A percentile compares a stretch with the other conserved stretches of the same genome.
Conservation (phyloP, 2,888 invertebrate genomes). For the Prosapia bicincta region DNA sequence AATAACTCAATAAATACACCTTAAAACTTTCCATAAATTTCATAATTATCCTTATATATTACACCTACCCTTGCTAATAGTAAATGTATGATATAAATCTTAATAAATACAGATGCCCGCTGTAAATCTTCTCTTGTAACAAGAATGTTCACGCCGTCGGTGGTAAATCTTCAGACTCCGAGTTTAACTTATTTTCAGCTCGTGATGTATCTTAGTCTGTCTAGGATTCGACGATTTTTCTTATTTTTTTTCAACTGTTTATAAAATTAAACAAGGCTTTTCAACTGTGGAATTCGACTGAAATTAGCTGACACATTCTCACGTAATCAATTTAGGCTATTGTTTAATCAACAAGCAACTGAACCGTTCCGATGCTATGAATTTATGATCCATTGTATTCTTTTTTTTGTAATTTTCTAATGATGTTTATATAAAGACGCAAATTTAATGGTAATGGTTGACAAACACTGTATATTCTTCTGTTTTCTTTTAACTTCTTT, state of each 20-base stretch:
- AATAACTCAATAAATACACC: background rate
- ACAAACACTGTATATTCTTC: too few species aligned
- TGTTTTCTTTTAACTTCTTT: too few species aligned
- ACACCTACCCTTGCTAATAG: background rate
- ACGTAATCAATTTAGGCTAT: background rate
- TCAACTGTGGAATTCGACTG: background rate
- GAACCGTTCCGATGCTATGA: too few species aligned
- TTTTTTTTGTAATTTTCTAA: too few species aligned
- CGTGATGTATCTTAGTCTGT: slow-evolving; percentile 4
- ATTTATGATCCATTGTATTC: too few species aligned
- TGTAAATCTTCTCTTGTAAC: background rate
- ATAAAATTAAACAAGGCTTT: slow-evolving; percentile 18
- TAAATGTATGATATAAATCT: background rate
- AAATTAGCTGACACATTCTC: background rate
- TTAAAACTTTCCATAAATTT: background rate
- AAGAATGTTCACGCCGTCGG: background rate
- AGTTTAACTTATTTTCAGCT: slow-evolving; percentile 12
- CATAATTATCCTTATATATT: background rate
- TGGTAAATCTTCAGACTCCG: background rate
- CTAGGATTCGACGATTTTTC: slow-evolving; percentile 2
- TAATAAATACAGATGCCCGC: background rate
- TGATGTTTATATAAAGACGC: too few species aligned
- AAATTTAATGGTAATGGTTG: too few species aligned
- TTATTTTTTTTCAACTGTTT: slow-evolving; percentile 15
- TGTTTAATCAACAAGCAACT: background rate